These are phyloP conservation scores for Tipula vernalis DNA, from an alignment of 2,888 invertebrate genomes.

Conservation along the genomic window DNA sequence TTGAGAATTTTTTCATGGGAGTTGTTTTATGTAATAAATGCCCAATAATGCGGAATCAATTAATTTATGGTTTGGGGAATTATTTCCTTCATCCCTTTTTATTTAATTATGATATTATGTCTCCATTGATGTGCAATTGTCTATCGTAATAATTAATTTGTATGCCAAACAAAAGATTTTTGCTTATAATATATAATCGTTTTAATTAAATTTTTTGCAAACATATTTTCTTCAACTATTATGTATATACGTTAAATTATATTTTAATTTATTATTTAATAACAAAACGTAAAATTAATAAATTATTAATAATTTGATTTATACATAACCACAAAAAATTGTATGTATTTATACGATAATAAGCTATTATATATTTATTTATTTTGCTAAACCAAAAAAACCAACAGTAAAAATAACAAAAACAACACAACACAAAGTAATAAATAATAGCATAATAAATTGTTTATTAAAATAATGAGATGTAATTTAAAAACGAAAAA, in stretches of 20 bases:
- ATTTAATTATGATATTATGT: no score
- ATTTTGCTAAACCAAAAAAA: background rate
- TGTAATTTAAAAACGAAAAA: background rate
- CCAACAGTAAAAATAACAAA: background rate
- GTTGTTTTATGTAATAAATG: no score
- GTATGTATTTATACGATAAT: background rate
- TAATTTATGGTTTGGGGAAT: no score
- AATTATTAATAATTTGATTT: background rate
- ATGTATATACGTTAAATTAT: background rate
- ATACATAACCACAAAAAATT: background rate
- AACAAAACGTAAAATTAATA: background rate
- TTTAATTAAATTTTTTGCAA: background rate
- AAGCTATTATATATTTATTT: background rate
- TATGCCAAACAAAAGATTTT: background rate
- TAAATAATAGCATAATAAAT: background rate
- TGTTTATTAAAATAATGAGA: background rate
- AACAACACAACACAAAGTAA: background rate
- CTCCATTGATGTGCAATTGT: no score
- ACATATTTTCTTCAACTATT: background rate
- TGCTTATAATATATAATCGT: background rate
- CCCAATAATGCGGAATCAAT: no score
- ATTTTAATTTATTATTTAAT: background rate
- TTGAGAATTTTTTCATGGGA: no score
- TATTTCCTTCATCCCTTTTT: no score
- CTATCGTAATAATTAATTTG: background rate